phyloP scores from a whole-genome alignment of 2,888 invertebrate species.

The Danaus chrysippus region DNA sequence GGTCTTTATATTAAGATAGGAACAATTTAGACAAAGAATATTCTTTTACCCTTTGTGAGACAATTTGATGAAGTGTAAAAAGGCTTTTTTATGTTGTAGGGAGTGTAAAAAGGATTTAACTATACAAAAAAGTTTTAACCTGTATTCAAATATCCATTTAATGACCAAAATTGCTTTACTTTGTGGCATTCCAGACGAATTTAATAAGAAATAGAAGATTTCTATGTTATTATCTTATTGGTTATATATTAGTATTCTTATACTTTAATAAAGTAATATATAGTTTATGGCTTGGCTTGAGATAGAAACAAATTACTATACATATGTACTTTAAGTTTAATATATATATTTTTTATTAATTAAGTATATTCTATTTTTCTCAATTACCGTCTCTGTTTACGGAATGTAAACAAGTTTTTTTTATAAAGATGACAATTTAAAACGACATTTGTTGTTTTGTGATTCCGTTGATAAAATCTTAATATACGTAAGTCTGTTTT shows the following conservation, averaged over 20 bases:
- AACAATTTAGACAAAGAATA: slow-evolving; percentile 68
- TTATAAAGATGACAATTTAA: neutral
- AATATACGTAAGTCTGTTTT: slow-evolving; percentile 54
- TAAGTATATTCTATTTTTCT: no score
- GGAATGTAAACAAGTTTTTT: slow-evolving; percentile 1
- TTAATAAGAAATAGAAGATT: neutral
- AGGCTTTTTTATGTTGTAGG: slow-evolving; percentile 46
- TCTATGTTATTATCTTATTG: neutral
- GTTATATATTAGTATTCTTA: neutral
- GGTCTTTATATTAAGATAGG: slow-evolving; percentile 77
- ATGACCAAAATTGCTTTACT: no score
- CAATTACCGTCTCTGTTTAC: no score
- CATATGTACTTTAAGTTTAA: neutral
- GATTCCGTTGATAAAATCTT: slow-evolving; percentile 53
- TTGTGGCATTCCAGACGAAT: no score
- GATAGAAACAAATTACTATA: slow-evolving; percentile 65
- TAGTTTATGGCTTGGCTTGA: slow-evolving; percentile 43
- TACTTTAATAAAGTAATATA: neutral
- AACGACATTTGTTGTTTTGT: slow-evolving; percentile 25
- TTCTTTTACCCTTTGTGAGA: slow-evolving; percentile 46
- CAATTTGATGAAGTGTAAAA: slow-evolving; percentile 73
- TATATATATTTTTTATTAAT: no score
- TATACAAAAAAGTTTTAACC: no score
- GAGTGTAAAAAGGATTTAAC: slow-evolving; percentile 16
- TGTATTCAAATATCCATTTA: no score